Conservation (phyloP, 1,140 invertebrate species). For the Dolichoris vasculosae region DNA sequence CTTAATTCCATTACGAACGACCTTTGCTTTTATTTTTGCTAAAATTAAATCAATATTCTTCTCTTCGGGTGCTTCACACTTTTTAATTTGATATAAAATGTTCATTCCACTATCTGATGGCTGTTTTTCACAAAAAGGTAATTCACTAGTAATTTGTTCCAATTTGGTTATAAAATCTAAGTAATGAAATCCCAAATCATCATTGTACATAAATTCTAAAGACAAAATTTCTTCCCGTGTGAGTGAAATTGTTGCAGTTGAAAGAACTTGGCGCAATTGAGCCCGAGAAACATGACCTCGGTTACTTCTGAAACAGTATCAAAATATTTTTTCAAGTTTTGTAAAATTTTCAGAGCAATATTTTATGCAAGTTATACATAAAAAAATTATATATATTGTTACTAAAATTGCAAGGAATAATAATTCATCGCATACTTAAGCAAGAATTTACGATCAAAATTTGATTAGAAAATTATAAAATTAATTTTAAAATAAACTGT, state of each 20-base stretch:
- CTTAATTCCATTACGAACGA: slow-evolving; percentile 79
- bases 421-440: too few species aligned
- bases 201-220: slow-evolving; percentile 80
- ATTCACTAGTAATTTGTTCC: slow-evolving; percentile 64
- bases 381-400: too few species aligned
- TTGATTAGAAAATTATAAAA: too few species aligned
- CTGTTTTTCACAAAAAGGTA: slow-evolving; percentile 63
- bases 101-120: slow-evolving; percentile 58
- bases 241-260: slow-evolving; percentile 78
- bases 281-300: slow-evolving; percentile 81
- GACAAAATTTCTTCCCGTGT: slow-evolving; percentile 79
- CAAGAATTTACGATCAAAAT: too few species aligned
- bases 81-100: slow-evolving; percentile 54
- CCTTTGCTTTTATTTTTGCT: slow-evolving; percentile 83
- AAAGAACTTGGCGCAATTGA: slow-evolving; percentile 80
- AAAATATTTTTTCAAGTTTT: neutral
- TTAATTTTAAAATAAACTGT: too few species aligned
- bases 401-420: too few species aligned
- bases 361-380: neutral
- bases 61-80: slow-evolving; percentile 65
- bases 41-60: slow-evolving; percentile 80
- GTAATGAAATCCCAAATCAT: slow-evolving; percentile 83
- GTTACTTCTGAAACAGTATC: slow-evolving; percentile 73
- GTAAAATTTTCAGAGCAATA: neutral
- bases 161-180: slow-evolving; percentile 79